These are phyloP conservation scores for Solen grandis DNA, from an alignment of 1,140 invertebrate species.

Conservation along the genomic window DNA sequence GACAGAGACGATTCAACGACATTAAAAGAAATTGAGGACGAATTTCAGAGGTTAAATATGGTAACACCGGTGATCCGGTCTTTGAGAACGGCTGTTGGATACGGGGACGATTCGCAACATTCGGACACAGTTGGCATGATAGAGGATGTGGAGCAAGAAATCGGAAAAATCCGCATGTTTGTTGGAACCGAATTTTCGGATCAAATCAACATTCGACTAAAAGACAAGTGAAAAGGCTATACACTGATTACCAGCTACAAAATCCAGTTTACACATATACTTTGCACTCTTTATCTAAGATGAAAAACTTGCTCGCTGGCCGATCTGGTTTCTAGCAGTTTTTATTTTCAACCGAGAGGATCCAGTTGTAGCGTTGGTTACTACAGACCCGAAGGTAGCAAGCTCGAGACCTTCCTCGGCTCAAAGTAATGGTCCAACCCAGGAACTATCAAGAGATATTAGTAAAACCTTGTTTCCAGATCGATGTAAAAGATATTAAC, in stretches of 20 bases:
- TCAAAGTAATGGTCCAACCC: too few relatives aligned
- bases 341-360: neutral
- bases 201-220: neutral
- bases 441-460: too few relatives aligned
- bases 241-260: neutral
- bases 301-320: neutral
- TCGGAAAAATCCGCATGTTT: conserved; percentile 25
- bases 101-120: conserved; percentile 44
- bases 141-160: neutral
- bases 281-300: neutral
- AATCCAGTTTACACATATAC: neutral
- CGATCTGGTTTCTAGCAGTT: neutral
- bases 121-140: conserved; percentile 41
- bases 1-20: neutral
- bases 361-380: neutral
- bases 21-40: neutral
- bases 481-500: too few relatives aligned
- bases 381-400: too few relatives aligned
- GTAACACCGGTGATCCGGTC: neutral
- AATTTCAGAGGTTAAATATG: neutral
- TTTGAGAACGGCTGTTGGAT: conserved; percentile 29
- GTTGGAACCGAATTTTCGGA: conserved; percentile 33
- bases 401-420: too few relatives aligned
- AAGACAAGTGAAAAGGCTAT: neutral
- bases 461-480: too few relatives aligned